These are phyloP conservation scores for Drosophila ogumai DNA, from an alignment of 1,140 invertebrate species.

Conservation along the genomic window DNA sequence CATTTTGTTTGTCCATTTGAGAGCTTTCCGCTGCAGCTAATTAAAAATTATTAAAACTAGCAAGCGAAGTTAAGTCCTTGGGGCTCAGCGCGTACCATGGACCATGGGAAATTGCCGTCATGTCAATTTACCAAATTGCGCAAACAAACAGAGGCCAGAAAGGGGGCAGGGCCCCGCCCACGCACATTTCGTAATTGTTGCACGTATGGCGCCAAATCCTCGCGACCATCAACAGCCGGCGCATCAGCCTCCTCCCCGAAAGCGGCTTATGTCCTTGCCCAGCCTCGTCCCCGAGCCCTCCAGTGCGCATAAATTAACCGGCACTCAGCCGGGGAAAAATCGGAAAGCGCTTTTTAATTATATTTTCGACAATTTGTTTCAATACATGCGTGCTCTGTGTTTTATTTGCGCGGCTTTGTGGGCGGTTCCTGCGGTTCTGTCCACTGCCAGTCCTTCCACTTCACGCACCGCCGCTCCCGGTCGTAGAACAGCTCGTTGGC, in stretches of 20 bases:
- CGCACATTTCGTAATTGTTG: constrained; percentile 54
- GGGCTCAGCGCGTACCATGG: constrained; percentile 19
- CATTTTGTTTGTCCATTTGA: constrained; percentile 37
- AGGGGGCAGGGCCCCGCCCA: neutral
- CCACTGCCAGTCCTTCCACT: constrained; percentile 62
- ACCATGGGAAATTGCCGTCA: constrained; percentile 48
- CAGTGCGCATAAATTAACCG: constrained; percentile 49
- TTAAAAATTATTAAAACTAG: constrained; percentile 57
- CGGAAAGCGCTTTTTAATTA: constrained; percentile 59
- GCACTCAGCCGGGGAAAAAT: constrained; percentile 36
- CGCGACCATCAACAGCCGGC: constrained; percentile 29
- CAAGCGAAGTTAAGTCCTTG: constrained; percentile 42
- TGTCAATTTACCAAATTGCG: constrained; percentile 57
- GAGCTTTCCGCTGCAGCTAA: constrained; percentile 46
- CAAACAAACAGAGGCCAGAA: constrained; percentile 47
- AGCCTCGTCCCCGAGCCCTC: too few relatives aligned
- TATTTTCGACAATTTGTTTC: constrained; percentile 65
- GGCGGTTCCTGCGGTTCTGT: constrained; percentile 61
- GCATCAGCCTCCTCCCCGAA: constrained; percentile 6
- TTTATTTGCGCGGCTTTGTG: constrained; percentile 57
- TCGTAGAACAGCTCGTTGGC: constrained; percentile 56
- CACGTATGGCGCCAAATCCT: constrained; percentile 55
- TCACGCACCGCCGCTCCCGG: constrained; percentile 44
- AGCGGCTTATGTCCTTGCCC: constrained; percentile 52
- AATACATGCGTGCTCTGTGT: constrained; percentile 31